Evolutionary conservation across 35 echinoderm and acorn worm genomes (phyloP).

Genomic region (Apostichopus parvimensis): DNA sequence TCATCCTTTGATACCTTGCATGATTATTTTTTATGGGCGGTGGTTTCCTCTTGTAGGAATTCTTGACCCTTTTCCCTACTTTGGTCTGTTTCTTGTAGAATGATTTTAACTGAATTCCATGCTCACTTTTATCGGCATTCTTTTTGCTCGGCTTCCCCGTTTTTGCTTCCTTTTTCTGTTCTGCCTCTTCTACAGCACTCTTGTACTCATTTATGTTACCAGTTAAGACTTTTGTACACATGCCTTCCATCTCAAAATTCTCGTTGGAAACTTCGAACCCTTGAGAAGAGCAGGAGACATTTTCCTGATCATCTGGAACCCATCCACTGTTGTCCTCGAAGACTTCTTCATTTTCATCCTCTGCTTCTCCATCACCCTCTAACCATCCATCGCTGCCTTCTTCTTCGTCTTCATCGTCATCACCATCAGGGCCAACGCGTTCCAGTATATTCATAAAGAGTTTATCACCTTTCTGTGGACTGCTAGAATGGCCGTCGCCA

Average conservation of each 20-base stretch:
- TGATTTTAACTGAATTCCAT: not conserved
- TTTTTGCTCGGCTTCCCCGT: not conserved
- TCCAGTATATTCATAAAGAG: not conserved
- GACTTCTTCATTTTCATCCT: not conserved
- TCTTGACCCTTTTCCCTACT: not conserved
- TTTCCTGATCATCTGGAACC: not conserved
- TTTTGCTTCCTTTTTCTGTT: not conserved
- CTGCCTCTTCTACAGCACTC: not conserved
- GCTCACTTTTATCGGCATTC: not conserved
- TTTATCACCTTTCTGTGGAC: not conserved
- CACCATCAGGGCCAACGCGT: not conserved
- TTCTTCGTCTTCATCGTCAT: conserved; percentile 21
- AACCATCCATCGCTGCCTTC: conserved; percentile 1
- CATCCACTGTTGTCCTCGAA: not conserved
- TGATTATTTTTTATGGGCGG: not conserved
- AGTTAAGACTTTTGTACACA: not conserved
- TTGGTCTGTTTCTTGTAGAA: conserved; percentile 9
- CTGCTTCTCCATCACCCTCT: not conserved
- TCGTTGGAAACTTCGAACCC: not conserved
- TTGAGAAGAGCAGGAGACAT: not conserved
- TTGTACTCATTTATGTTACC: not conserved
- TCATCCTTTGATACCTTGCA: conserved; percentile 14
- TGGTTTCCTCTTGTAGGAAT: not conserved
- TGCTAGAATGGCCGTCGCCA: not conserved
- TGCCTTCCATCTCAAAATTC: not conserved